These are phyloP conservation scores for Leptodactylus fuscus DNA, from an alignment of 2,113 vertebrate genomes.

Conservation along the genomic window DNA sequence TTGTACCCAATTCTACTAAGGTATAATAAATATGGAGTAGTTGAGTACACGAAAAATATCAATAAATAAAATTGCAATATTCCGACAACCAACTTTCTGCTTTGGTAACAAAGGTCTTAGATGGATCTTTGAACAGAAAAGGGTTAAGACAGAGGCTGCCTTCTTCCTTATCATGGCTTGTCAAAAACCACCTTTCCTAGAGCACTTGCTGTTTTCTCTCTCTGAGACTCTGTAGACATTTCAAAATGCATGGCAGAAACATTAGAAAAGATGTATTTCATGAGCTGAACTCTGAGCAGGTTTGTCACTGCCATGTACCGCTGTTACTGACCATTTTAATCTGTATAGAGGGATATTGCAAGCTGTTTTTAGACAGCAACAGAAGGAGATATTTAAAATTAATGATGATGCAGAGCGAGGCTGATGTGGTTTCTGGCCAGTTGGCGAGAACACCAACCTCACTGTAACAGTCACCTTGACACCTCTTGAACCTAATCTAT, in stretches of 20 bases:
- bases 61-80: too few species aligned
- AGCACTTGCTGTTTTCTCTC: constrained; percentile 22
- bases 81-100: too few species aligned
- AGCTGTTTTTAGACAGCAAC: constrained; percentile 59
- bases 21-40: too few species aligned
- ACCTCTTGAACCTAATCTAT: constrained; percentile 52
- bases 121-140: background rate
- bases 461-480: constrained; percentile 57
- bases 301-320: constrained; percentile 47
- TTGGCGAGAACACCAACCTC: constrained; percentile 44
- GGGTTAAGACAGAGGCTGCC: background rate
- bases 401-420: constrained; percentile 53
- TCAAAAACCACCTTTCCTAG: constrained; percentile 1
- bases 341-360: constrained; percentile 54
- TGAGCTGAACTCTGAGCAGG: constrained; percentile 40
- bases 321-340: constrained; percentile 57
- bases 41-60: too few species aligned
- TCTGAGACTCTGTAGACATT: constrained; percentile 2
- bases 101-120: background rate
- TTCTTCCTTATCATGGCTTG: background rate
- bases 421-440: constrained; percentile 47
- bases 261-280: constrained; percentile 41
- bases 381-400: constrained; percentile 61
- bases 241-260: constrained; percentile 15
- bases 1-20: too few species aligned